These are phyloP conservation scores for Acanthosepion lycidas DNA, from an alignment of 2,888 invertebrate genomes.

Conservation along the genomic window DNA sequence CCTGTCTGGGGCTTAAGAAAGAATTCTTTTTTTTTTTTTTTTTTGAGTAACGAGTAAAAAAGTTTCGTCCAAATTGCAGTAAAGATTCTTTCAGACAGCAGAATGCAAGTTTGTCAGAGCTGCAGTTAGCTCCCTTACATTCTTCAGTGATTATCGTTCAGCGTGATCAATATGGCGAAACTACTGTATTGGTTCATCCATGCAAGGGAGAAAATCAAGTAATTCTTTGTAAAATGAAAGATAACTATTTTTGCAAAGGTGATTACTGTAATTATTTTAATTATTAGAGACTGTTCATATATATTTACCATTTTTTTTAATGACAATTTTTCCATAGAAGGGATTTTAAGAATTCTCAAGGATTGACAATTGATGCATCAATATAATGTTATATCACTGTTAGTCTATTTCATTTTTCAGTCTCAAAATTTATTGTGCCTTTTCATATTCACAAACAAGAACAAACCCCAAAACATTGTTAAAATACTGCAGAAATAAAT, in stretches of 20 bases:
- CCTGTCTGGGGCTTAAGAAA: not conserved
- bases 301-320: too few species aligned
- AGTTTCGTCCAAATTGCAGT: not conserved
- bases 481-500: too few species aligned
- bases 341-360: too few species aligned
- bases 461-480: too few species aligned
- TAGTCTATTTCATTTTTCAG: too few species aligned
- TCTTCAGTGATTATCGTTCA: not conserved
- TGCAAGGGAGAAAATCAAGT: conserved; percentile 1
- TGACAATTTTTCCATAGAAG: too few species aligned
- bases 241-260: not conserved
- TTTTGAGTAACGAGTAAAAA: not conserved
- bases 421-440: too few species aligned
- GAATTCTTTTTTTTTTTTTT: not conserved
- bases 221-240: not conserved
- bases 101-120: not conserved
- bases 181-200: not conserved
- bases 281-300: too few species aligned
- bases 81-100: not conserved
- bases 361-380: too few species aligned
- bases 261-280: too few species aligned
- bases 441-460: too few species aligned
- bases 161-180: not conserved
- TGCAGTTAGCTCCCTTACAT: conserved; percentile 21
- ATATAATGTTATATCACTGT: too few species aligned